Conservation (phyloP, 2,113 vertebrate species). For the Natator depressus region DNA sequence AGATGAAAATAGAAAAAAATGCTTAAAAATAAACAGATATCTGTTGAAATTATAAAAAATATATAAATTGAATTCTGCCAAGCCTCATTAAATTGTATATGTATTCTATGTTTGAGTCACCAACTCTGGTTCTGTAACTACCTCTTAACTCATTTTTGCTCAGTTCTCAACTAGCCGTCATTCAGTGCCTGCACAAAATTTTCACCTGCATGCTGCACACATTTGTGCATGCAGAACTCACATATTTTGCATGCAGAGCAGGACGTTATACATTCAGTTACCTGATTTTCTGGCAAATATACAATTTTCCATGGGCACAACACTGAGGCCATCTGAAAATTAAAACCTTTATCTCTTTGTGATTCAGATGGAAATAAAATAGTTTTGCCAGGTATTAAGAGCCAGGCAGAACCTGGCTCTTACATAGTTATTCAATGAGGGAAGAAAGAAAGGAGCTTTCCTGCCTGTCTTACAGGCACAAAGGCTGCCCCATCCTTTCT, state of each 20-base stretch:
- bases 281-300: background rate
- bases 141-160: background rate
- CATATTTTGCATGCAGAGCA: background rate
- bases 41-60: no score
- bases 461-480: background rate
- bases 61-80: no score
- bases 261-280: background rate
- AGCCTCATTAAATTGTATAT: background rate
- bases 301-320: background rate
- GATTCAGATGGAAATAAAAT: background rate
- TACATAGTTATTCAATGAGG: background rate
- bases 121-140: background rate
- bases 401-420: background rate
- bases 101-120: background rate
- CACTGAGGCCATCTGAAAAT: background rate
- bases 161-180: background rate
- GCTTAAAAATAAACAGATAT: no score
- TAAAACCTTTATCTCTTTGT: background rate
- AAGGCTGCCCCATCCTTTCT: background rate
- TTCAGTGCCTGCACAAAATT: background rate
- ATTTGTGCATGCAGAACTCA: rapidly evolving
- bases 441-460: background rate
- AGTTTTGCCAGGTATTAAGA: background rate
- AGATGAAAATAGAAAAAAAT: no score
- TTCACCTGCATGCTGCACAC: background rate